Conservation (phyloP, 2,888 invertebrate species). For the Tetranychus truncatus region DNA sequence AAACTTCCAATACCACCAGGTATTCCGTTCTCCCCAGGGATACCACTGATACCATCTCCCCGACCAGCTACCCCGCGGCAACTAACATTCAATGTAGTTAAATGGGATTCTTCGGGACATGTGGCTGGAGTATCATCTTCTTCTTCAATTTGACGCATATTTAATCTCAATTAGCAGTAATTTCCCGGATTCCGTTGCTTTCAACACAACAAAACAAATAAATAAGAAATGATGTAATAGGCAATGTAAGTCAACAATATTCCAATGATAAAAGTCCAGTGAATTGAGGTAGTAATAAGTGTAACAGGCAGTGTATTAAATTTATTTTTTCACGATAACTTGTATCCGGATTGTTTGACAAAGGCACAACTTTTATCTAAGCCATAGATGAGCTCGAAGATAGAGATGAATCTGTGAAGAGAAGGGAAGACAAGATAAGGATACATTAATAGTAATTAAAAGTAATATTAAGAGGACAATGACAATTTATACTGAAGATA, state of each 20-base stretch:
- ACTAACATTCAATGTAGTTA: neutral
- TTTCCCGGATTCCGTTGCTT: neutral
- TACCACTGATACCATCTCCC: neutral
- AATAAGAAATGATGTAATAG: neutral
- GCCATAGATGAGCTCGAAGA: neutral
- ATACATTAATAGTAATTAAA: neutral
- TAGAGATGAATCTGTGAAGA: neutral
- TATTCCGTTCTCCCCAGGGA: neutral
- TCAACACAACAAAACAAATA: neutral
- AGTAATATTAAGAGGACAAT: neutral
- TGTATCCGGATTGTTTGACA: neutral
- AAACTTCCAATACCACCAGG: neutral
- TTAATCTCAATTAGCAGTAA: neutral
- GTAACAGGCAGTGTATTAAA: neutral
- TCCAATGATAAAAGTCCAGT: neutral
- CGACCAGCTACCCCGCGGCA: neutral
- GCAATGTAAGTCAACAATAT: no score
- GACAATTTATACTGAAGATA: neutral
- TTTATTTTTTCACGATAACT: neutral
- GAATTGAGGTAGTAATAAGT: neutral
- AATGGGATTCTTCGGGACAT: neutral
- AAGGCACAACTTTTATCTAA: neutral
- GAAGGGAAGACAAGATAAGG: neutral
- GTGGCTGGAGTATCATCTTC: slow-evolving; percentile 6
- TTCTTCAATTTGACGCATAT: slow-evolving; percentile 7